Evolutionary conservation across 2,888 invertebrate genomes (phyloP).

Genomic region (Ophion obscuratus): DNA sequence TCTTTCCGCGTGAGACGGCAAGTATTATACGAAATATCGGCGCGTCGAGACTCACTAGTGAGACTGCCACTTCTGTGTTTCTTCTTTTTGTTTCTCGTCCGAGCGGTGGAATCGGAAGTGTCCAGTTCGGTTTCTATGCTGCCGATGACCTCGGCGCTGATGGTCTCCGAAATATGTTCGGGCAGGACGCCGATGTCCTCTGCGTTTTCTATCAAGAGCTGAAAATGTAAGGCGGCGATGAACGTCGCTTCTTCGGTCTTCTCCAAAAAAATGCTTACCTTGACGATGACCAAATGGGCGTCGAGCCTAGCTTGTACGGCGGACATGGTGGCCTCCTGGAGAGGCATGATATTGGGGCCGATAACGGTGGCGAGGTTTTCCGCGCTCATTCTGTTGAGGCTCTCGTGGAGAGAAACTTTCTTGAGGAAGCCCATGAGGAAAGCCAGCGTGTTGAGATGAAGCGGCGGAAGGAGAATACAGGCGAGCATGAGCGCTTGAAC

Average conservation of each 20-base stretch:
- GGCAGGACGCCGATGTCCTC: conserved; percentile 90
- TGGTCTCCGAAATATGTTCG: conserved; percentile 85
- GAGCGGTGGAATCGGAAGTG: conserved; percentile 74
- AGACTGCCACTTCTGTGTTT: conserved; percentile 94
- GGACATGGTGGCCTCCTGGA: conserved; percentile 86
- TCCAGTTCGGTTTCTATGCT: conserved; percentile 79
- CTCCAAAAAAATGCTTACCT: conserved; percentile 84
- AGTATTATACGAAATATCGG: background rate
- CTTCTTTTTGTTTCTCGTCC: conserved; percentile 86
- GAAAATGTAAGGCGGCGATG: conserved; percentile 46
- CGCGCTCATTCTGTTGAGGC: conserved; percentile 92
- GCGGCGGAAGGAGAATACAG: conserved; percentile 90
- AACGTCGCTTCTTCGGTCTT: conserved; percentile 14
- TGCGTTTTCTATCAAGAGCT: conserved; percentile 92
- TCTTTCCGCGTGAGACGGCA: background rate
- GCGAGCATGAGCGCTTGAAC: conserved; percentile 88
- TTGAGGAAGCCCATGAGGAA: conserved; percentile 93
- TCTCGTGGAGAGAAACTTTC: conserved; percentile 88
- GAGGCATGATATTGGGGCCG: conserved; percentile 94
- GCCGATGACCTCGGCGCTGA: conserved; percentile 77
- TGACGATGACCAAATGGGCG: conserved; percentile 89
- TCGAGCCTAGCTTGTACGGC: conserved; percentile 88
- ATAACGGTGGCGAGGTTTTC: conserved; percentile 94
- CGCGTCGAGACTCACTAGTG: conserved; percentile 87
- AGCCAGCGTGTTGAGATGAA: conserved; percentile 91